Evolutionary conservation across 2,888 invertebrate genomes (phyloP).

Genomic region (Leptinotarsa juncta): DNA sequence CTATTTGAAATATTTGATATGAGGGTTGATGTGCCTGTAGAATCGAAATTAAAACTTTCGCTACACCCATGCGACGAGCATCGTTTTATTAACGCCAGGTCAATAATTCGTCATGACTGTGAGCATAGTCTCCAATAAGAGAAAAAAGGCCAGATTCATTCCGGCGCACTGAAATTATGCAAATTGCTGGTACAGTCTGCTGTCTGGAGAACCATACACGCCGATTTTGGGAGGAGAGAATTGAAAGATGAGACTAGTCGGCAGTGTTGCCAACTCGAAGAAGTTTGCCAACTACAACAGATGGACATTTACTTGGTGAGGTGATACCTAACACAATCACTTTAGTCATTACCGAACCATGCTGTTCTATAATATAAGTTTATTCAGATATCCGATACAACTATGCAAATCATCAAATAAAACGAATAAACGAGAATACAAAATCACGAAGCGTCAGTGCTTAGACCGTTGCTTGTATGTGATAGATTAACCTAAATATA

Average conservation of each 20-base stretch:
- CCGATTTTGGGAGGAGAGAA: slow-evolving; percentile 20
- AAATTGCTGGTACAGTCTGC: slow-evolving; percentile 26
- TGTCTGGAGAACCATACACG: slow-evolving; percentile 3
- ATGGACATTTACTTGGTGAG: no score
- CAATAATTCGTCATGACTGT: slow-evolving; percentile 40
- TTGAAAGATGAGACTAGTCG: slow-evolving; percentile 8
- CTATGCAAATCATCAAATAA: no score
- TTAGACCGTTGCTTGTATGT: no score
- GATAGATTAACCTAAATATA: no score
- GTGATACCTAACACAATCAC: no score
- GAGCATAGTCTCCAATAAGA: slow-evolving; percentile 29
- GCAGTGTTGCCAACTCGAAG: neutral
- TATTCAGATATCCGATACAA: no score
- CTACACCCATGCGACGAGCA: neutral
- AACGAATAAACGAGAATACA: no score
- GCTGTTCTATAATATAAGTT: no score
- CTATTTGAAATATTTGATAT: no score
- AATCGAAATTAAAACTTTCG: neutral
- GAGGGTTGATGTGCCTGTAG: neutral
- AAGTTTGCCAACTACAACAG: no score
- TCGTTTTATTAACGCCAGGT: slow-evolving; percentile 7
- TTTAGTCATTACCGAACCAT: no score
- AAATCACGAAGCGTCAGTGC: no score
- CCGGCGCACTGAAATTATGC: slow-evolving; percentile 34
- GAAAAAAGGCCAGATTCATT: slow-evolving; percentile 30